phyloP scores from a whole-genome alignment of 2,797 vertebrate species.

The Aplochiton taeniatus region DNA sequence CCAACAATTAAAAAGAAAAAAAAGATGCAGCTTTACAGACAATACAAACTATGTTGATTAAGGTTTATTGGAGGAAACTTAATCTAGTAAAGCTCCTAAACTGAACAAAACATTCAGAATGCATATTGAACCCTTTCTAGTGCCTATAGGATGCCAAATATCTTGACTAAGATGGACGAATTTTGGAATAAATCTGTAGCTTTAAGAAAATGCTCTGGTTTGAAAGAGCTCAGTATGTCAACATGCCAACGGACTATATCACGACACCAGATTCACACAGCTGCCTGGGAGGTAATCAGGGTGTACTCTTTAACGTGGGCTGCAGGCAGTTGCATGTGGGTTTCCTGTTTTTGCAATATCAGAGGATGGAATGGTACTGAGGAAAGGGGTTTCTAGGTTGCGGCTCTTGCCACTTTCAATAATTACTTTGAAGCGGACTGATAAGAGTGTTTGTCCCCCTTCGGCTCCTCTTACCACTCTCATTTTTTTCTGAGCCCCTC shows the following conservation, averaged over 20 bases:
- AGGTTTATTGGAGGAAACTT: no score
- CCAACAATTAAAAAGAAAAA: no score
- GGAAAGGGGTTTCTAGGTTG: conserved; percentile 81
- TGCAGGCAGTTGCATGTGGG: conserved; percentile 71
- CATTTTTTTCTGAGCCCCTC: conserved; percentile 34
- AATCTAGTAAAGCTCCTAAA: no score
- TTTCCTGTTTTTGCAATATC: conserved; percentile 80
- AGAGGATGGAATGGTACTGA: conserved; percentile 41
- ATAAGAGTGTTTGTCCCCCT: conserved; percentile 56
- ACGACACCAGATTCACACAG: conserved; percentile 54
- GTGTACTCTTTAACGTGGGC: conserved; percentile 68
- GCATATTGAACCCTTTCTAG: no score
- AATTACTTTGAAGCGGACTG: conserved; percentile 50
- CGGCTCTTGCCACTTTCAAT: conserved; percentile 59
- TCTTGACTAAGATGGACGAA: no score
- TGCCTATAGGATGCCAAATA: no score
- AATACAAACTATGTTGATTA: no score
- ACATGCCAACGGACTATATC: conserved; percentile 47
- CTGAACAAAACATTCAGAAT: no score
- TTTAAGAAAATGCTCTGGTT: conserved; percentile 46
- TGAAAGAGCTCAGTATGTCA: conserved; percentile 58
- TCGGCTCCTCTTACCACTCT: conserved; percentile 34
- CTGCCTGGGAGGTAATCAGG: conserved; percentile 66
- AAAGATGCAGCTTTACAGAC: no score
- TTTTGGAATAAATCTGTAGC: conserved; percentile 9